Base-by-base conservation (phyloP, 2,888 invertebrate species). In the Helicoverpa assulta region DNA sequence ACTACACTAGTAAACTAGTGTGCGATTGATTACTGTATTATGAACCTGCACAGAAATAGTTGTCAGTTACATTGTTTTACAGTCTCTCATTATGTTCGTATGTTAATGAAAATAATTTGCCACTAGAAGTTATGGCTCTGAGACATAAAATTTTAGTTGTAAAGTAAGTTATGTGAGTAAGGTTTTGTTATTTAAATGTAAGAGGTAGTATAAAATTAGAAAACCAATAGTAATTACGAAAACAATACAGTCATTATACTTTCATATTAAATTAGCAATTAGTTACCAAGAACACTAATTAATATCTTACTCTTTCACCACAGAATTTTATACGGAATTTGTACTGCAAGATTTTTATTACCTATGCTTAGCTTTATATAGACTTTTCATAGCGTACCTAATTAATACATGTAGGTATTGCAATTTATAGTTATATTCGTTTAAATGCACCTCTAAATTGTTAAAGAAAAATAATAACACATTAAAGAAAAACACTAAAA, bases 1-100 rank as follows among this genome's bases (percentile, higher is more conserved):
- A 76, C 59, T 68, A 64, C 55, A 29, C 63, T 60, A 50, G 70
- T 80, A 77, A 79, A 62, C 55, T 26, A 18, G 54, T 58, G 58
- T 61, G 55, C 43, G 51, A 56, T 65, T 53, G 51, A 56, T 65
- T 60, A 65, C 55, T 62, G 69, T 68, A 59, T 62, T 75, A 65
- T 19, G 64, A 61, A 65, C 73, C 29, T 50, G 5, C 26, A n/a
- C 40, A 29, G 26, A 21, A 60, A 53, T 29, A 60, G n/a, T 40
- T 51, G 37, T 71, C 21, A 56, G 75, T 59, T 70, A 56, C 18
- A 26, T 14, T 53, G 12, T 19, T 21, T 33, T 43, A 14, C 10
- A 19, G 21, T 66, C 37, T 18, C 37, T 58, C 10, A 21, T 14
- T 33, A n/a, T 12, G 3, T 55, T 62, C 16, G 37, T 50, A 40